Evolutionary conservation across 2,797 vertebrate genomes (phyloP), one percentile per base, ranked within the genome.

Genomic region (Brachyrhaphis roseni): DNA sequence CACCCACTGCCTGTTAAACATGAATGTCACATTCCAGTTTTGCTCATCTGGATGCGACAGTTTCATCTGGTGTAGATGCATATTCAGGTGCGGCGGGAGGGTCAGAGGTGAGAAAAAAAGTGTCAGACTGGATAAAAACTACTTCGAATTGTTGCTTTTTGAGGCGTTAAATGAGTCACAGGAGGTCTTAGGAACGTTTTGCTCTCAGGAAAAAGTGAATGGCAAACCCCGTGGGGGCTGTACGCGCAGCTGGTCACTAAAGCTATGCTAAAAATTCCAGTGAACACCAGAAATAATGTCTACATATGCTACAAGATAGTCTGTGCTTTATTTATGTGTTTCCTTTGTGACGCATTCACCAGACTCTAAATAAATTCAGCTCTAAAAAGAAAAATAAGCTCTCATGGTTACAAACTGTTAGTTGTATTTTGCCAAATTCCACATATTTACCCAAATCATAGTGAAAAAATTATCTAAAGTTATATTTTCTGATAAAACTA

Each of bases 161-260:
- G 36, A 2, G 20, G 45, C 10, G 20, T 74, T 28, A 53, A 55
- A 82, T 83, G 80, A 82, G 53, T 86, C 72, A 78, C 45, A 41
- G 1, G 23, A 75, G 18, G 45, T 46, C 11, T 28, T 46, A 66
- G 3, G 51, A 82, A 79, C 13, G 34, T 34, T 71, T 36, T 57
- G 68, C 0, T 72, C 34, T 77, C 72, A 18, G 39, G 47, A 53
- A 74, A 72, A 62, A 36, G n/a, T 57, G 2, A 20, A 39, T 16
- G 53, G 78, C 75, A 85, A 90, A 90, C 57, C 51, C 79, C 20
- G 77, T 46, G 74, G 70, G 39, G 39, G 45, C 47, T 4, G 34
- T 28, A 34, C 10, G 53, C 8, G 34, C 26, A 36, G 5, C 4
- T 75, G 77, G 66, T 59, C 10, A 62, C 51, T 46, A 74, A 11